Base-by-base conservation (phyloP, 2,888 invertebrate genomes). In the Tipula vernalis region DNA sequence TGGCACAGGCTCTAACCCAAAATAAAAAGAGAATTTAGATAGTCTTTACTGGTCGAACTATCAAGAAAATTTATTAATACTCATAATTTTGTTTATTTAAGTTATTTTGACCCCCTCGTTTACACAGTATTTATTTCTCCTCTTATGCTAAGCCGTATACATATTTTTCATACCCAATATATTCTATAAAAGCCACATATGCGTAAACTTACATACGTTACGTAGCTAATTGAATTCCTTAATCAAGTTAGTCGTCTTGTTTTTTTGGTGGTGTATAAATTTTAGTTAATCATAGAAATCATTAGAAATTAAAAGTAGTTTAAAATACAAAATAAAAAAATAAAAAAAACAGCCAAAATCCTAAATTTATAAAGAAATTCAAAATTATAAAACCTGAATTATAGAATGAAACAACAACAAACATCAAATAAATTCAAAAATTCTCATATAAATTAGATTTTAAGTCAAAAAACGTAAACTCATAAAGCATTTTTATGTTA, bases 381-480 rank as follows among this genome's bases (percentile, higher is more conserved):
- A 28, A 71, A 71, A 71, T 71, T 71, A 71, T 18, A 71, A 71
- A n/a, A 71, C 71, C 71, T 71, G 71, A 71, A 71, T 71, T 71
- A 71, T 71, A 28, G 28, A 39, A 39, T 39, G 13, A n/a, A 84
- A 39, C 36, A 84, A 84, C 84, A 84, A 84, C 84, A 84, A 39
- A 36, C 13, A 36, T 39, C 84, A 84, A 39, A 84, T 84, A 84
- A 84, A 36, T 84, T 39, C n/a, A 84, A 84, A 84, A 84, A 84
- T 84, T 84, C 84, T 84, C 84, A 84, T 84, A 84, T 84, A 84
- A 84, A 84, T 84, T 84, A 84, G 84, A 84, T 84, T 84, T 39
- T 84, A 83, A 83, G 83, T 83, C 39, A 39, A 84, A 84, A 71
- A 28, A 84, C 41, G 36, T 84, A 84, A 84, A 84, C 84, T 84